phyloP scores from a whole-genome alignment of 2,113 vertebrate genomes.

The Paratilapia polleni region DNA sequence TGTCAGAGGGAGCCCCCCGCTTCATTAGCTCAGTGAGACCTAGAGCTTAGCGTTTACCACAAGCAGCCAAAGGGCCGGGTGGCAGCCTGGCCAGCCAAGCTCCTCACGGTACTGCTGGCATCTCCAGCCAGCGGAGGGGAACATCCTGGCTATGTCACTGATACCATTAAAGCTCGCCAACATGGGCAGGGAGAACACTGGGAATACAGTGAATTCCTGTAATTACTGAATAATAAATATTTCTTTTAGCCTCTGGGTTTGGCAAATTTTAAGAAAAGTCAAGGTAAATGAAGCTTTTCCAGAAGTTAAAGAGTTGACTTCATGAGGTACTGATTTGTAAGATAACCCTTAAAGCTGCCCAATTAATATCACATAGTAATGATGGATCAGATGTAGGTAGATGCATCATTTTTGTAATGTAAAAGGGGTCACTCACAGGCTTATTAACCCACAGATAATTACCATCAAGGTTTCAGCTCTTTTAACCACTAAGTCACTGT shows the following conservation, averaged over 20 bases:
- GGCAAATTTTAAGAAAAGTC: neutral
- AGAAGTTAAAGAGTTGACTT: neutral
- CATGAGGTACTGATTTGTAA: neutral
- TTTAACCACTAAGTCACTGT: too few species aligned
- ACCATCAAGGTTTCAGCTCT: too few species aligned
- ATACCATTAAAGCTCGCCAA: constrained; percentile 24
- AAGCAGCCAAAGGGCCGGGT: constrained; percentile 60
- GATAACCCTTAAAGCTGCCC: neutral
- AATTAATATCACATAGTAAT: neutral
- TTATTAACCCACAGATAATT: neutral
- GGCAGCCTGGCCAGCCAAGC: constrained; percentile 54
- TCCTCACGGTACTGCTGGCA: constrained; percentile 56
- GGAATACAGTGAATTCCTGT: constrained; percentile 40
- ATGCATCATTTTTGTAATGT: neutral
- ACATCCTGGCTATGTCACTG: constrained; percentile 55
- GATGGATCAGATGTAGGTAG: neutral
- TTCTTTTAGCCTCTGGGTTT: neutral
- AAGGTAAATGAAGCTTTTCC: neutral
- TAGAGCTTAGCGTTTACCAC: constrained; percentile 67
- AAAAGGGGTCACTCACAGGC: neutral
- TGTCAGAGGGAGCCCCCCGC: constrained; percentile 65
- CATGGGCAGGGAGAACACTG: constrained; percentile 4
- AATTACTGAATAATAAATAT: constrained; percentile 13
- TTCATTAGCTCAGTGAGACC: constrained; percentile 71
- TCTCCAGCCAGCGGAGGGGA: constrained; percentile 58